phyloP scores from a whole-genome alignment of 2,888 invertebrate species.

The Ormyrus nitidulus region DNA sequence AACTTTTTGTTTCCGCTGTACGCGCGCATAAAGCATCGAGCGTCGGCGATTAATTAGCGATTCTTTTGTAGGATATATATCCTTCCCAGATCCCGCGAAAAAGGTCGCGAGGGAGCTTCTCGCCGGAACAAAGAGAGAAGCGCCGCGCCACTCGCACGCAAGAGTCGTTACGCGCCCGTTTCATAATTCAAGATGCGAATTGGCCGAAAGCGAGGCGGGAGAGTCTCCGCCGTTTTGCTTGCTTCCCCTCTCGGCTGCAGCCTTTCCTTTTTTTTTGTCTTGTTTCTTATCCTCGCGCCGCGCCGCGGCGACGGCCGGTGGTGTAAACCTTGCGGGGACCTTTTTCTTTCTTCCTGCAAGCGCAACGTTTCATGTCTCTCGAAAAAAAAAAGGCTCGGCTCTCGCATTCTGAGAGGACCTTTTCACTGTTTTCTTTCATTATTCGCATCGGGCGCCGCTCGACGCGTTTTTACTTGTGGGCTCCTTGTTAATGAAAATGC shows the following conservation, averaged over 20 bases:
- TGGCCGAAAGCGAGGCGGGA: constrained; percentile 61
- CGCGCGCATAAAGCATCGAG: constrained; percentile 2
- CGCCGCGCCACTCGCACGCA: not conserved
- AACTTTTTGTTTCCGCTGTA: constrained; percentile 11
- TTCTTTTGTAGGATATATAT: constrained; percentile 38
- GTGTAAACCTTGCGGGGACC: constrained; percentile 30
- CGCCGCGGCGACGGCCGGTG: not conserved
- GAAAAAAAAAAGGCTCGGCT: not conserved
- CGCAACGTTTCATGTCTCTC: constrained; percentile 24
- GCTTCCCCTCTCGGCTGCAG: not conserved
- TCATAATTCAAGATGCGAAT: constrained; percentile 67
- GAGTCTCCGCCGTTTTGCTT: constrained; percentile 10
- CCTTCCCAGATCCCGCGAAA: constrained; percentile 16
- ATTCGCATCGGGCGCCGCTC: not conserved
- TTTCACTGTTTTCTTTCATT: constrained; percentile 20
- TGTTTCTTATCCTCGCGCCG: not conserved
- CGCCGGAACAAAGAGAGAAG: constrained; percentile 19
- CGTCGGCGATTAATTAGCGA: constrained; percentile 44
- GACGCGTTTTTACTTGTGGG: not conserved
- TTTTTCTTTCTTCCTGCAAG: not conserved
- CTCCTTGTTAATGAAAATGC: constrained; percentile 18
- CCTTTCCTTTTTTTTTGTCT: not conserved
- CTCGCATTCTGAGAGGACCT: not conserved
- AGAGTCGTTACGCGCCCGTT: constrained; percentile 58
- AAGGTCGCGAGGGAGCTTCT: constrained; percentile 10